Evolutionary conservation across 2,113 vertebrate species (phyloP).

Genomic region (Notarius lentiginosus): DNA sequence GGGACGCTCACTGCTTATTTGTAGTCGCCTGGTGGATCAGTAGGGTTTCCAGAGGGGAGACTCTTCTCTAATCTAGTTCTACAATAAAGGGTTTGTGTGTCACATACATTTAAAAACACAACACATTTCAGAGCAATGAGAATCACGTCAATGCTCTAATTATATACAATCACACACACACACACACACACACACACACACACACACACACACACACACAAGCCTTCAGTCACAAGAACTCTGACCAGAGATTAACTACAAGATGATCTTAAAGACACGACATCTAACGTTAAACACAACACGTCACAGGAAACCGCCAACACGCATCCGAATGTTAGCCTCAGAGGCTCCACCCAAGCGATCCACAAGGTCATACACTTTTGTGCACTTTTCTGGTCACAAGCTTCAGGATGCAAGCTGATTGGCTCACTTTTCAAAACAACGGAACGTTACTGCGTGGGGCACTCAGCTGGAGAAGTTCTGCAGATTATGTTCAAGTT

Average conservation of each 20-base stretch:
- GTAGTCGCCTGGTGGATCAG: not conserved
- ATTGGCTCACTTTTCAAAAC: not conserved
- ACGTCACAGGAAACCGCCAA: not conserved
- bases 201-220: too few species aligned
- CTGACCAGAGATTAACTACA: not conserved
- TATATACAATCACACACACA: not conserved
- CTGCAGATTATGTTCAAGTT: not conserved
- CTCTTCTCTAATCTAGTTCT: not conserved
- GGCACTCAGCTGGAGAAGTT: not conserved
- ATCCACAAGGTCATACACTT: not conserved
- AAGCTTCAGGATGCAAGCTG: not conserved
- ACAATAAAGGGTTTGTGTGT: not conserved
- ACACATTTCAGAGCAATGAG: not conserved
- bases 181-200: too few species aligned
- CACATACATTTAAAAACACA: not conserved
- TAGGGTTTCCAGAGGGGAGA: not conserved
- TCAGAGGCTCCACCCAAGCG: not conserved
- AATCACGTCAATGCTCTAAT: not conserved
- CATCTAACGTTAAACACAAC: not conserved
- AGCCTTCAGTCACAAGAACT: not conserved
- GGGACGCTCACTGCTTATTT: not conserved
- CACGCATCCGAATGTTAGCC: not conserved
- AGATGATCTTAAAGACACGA: not conserved
- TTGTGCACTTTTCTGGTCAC: not conserved
- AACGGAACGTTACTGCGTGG: too few species aligned